phyloP scores from a whole-genome alignment of 2,888 invertebrate species.

The Phaedon cochleariae region DNA sequence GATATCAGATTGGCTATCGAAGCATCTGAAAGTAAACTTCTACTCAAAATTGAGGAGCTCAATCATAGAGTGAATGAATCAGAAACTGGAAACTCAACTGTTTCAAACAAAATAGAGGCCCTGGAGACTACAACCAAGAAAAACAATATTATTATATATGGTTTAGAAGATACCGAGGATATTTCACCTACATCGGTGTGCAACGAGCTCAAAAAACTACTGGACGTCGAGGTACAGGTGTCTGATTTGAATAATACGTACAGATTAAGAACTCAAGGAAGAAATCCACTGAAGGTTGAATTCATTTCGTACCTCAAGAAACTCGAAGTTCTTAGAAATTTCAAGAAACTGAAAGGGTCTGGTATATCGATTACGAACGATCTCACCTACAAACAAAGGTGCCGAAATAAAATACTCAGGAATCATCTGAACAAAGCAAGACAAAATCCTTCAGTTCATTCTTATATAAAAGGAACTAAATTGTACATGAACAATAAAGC shows the following conservation, averaged over 20 bases:
- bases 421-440: too few species aligned
- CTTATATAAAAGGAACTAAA: too few species aligned
- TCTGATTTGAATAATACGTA: background rate
- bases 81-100: slow-evolving; percentile 4
- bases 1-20: slow-evolving; percentile 17
- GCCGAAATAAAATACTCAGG: too few species aligned
- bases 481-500: too few species aligned
- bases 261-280: background rate
- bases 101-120: slow-evolving; percentile 14
- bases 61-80: slow-evolving; percentile 9
- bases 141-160: slow-evolving; percentile 18
- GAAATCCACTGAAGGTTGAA: background rate
- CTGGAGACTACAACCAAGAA: background rate
- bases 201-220: slow-evolving; percentile 1
- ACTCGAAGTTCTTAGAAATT: background rate
- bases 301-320: background rate
- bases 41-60: slow-evolving; percentile 12
- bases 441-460: too few species aligned
- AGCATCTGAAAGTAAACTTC: slow-evolving; percentile 4
- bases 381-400: background rate
- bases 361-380: background rate
- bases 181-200: background rate
- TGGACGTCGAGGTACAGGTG: slow-evolving; percentile 73
- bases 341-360: background rate
- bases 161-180: background rate